Evolutionary conservation across 1,140 invertebrate genomes (phyloP), one percentile per base, ranked within the genome.

Genomic region (Zaprionus africanus): DNA sequence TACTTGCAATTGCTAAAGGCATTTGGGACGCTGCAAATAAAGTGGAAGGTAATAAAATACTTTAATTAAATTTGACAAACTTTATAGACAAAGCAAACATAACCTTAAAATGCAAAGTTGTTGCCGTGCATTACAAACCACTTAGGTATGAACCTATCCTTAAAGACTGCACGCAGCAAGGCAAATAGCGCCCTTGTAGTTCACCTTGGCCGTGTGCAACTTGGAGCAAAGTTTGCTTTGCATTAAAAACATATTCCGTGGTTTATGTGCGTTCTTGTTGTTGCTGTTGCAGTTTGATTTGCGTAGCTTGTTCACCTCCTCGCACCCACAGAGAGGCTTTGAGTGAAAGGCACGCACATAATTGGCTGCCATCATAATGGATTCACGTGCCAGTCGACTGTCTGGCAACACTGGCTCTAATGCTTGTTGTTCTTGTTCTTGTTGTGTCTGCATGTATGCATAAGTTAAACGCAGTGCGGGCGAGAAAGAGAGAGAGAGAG

Each of bases 241-340:
- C 84, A 87, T 87, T 84, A 84, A 84, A 87, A 88, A 67, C 74
- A 87, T 82, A 87, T 87, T 87, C 81, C 71, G 84, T 78, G 84
- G 84, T 78, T 82, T 79, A 59, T 67, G 49, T 24, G 34, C 53
- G 36, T 49, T 56, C 60, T 41, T 69, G 24, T 53, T 79, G 61
- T 69, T 78, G 51, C 36, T 66, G 22, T 63, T 81, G 38, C 70
- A 61, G 57, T 80, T 84, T 82, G 72, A 83, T 73, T 84, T 81
- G 78, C 78, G 81, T 56, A 69, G 46, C 56, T 51, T 17, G 22
- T 9, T 12, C 19, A 9, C 3, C 13, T 7, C 61, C 5, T 9
- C 65, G 17, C 28, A 31, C 26, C 6, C 51, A 46, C 51, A 38
- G 38, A 24, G 36, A 61, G 31, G 67, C 58, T 64, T 58, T 56